These are phyloP conservation scores for Labrus mixtus DNA, from an alignment of 2,113 vertebrate species.

Conservation along the genomic window DNA sequence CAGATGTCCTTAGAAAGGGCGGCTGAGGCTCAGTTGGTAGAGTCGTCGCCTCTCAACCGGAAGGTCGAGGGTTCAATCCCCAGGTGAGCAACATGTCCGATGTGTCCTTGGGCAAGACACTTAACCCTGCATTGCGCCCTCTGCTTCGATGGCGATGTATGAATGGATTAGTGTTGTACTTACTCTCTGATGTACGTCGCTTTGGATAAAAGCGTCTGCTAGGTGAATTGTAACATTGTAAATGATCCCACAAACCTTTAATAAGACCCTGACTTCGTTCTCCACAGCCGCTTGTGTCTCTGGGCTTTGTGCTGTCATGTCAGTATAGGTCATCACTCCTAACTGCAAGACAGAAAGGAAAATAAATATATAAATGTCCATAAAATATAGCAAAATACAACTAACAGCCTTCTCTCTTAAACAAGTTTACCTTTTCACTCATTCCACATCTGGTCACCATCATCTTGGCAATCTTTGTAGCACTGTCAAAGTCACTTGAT, in stretches of 20 bases:
- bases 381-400: not conserved
- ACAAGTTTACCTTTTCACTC: conserved; percentile 91
- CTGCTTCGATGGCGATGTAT: no score
- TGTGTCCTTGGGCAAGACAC: no score
- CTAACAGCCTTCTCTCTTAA: not conserved
- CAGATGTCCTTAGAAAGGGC: no score
- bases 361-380: not conserved
- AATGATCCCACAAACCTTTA: conserved; percentile 84
- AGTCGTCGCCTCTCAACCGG: no score
- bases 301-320: conserved; percentile 90
- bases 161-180: no score
- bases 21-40: no score
- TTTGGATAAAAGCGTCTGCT: no score
- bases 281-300: conserved; percentile 97
- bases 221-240: no score
- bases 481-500: conserved; percentile 97
- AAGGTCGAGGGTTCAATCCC: no score
- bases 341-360: conserved; percentile 80
- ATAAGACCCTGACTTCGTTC: conserved; percentile 91
- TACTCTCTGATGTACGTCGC: no score
- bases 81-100: no score
- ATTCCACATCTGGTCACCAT: conserved; percentile 99
- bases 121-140: no score
- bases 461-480: conserved; percentile 94
- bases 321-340: conserved; percentile 96